Evolutionary conservation across 2,797 vertebrate species (phyloP), one percentile per base, ranked within the genome.

Genomic region (Melanotaenia trifasciata): DNA sequence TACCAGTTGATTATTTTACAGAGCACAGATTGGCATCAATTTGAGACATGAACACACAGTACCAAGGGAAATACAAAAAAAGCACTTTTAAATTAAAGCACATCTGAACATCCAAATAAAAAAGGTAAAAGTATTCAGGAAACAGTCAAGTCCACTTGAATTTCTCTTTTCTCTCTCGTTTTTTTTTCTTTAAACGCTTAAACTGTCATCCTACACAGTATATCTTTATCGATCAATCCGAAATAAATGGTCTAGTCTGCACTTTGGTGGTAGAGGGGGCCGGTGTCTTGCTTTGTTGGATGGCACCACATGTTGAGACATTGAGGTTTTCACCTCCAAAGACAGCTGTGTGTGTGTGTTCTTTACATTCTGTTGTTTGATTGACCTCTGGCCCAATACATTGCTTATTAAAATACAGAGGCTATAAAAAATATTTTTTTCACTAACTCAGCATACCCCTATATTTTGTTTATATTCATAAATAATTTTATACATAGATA

Each of bases 361-460:
- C 87, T 90, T 88, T 94, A 94, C 94, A 95, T 95, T 95, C 94
- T 88, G 81, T 87, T 87, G 82, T 86, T 85, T 84, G 62, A 74
- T 73, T 90, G 84, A 92, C 87, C 83, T 87, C 83, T 88, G 88
- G 87, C 88, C 87, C 81, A 74, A 59, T 91, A 90, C 88, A 84
- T 89, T 78, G 87, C 81, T 92, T 94, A 93, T 85, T 94, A 95
- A 95, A 94, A 94, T 94, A 93, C 94, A 93, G 91, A 91, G 81
- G 82, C 83, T 95, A 94, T 94, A 94, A 95, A 95, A 96, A 95
- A 94, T 93, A 94, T 81, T 68, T 87, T 89, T 81, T 88, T 81
- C 85, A 89, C 88, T 89, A 92, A 77, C 84, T 92, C 88, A 91
- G 89, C 92, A 90, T 89, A 90, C 79, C 89, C 79, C 74, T 86